Evolutionary conservation across 2,888 invertebrate genomes (phyloP), one percentile per base, ranked within the genome.

Genomic region (Amblyjoppa proteus): DNA sequence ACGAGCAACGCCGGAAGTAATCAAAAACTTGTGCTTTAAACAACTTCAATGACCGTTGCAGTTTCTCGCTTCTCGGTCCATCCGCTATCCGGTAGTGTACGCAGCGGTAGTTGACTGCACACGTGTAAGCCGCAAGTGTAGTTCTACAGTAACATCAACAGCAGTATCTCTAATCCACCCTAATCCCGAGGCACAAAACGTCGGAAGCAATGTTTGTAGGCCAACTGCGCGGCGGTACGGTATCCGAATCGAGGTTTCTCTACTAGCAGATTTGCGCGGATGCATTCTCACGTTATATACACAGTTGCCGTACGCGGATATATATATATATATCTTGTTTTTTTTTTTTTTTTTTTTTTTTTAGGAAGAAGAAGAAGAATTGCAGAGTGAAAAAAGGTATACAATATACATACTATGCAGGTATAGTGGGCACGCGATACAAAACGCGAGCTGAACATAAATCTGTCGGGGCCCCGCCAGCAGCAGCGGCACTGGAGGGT

Each of bases 11-110:
- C 79, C 89, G 89, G 88, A 90, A 91, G 90, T 91, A 90, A 88
- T 90, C 90, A 89, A 89, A 89, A 90, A 91, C 88, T 91, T 90
- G 88, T 85, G 88, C 89, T 89, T 89, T 89, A 91, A 87, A 89
- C 89, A 85, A 88, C 84, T 74, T 58, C 75, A 79, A 85, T 80
- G 71, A 66, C 51, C 51, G 58, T 49, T 25, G 71, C 53, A 49
- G 31, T 31, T 76, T 82, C 79, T 68, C 49, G 66, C 16, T n/a
- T 6, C 70, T 66, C 41, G 53, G 34, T 53, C 28, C 25, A 1
- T 25, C 16, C 25, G 25, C 69, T 13, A 9, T 68, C 16, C 25
- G 5, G 25, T 7, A 7, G 13, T 58, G 56, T 70, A 13, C 28
- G 25, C 5, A 1, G 61, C 45, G 11, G 25, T 51, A 34, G 73